Evolutionary conservation across 2,888 invertebrate genomes (phyloP).

Genomic region (Encarsia formosa): DNA sequence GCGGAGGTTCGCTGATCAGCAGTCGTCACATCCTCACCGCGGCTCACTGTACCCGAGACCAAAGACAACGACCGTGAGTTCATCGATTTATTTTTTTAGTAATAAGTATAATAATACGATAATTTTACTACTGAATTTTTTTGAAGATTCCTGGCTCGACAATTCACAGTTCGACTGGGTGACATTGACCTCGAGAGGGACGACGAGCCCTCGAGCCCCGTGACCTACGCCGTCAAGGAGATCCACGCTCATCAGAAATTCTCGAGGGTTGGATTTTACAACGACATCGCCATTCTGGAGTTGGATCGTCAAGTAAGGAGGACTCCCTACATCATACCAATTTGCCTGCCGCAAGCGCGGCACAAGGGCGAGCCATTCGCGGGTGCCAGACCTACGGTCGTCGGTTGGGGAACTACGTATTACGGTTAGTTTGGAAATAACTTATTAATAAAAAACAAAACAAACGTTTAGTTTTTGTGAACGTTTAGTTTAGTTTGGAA

Average conservation of each 20-base stretch:
- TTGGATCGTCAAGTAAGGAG: slow-evolving; percentile 69
- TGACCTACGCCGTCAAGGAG: slow-evolving; percentile 72
- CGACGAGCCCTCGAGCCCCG: slow-evolving; percentile 80
- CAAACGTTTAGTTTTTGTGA: too few relatives aligned
- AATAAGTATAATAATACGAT: too few relatives aligned
- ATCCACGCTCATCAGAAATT: slow-evolving; percentile 82
- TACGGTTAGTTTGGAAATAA: too few relatives aligned
- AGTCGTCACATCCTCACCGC: slow-evolving; percentile 79
- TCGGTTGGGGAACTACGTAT: slow-evolving; percentile 88
- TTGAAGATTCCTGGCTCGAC: slow-evolving; percentile 78
- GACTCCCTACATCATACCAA: slow-evolving; percentile 81
- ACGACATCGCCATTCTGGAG: slow-evolving; percentile 85
- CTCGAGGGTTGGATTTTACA: slow-evolving; percentile 87
- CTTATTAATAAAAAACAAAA: too few relatives aligned
- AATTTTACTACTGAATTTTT: too few relatives aligned
- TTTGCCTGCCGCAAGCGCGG: slow-evolving; percentile 73
- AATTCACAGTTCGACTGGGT: slow-evolving; percentile 84
- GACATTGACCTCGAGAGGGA: slow-evolving; percentile 82
- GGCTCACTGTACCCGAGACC: slow-evolving; percentile 89
- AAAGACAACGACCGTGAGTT: slow-evolving; percentile 81
- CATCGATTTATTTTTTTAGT: not conserved
- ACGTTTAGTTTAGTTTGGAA: too few relatives aligned
- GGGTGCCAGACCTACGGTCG: slow-evolving; percentile 77
- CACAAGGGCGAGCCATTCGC: slow-evolving; percentile 62
- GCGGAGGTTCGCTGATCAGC: slow-evolving; percentile 85